A percentile compares a stretch with the other conserved stretches of the same genome.
Conservation (phyloP, 2,113 vertebrate genomes). For the Oryzias curvinotus region DNA sequence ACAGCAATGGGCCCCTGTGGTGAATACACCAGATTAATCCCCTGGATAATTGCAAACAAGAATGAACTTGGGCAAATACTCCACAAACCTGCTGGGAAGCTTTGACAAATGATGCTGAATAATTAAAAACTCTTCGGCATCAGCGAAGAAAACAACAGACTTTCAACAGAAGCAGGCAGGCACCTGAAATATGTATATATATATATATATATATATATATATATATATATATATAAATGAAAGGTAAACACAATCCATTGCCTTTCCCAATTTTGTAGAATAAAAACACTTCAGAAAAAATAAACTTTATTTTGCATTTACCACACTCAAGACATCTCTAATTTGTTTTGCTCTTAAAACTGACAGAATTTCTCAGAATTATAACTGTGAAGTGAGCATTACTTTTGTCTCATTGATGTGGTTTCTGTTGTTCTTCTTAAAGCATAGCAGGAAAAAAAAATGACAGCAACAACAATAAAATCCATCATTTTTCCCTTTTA, state of each 20-base stretch:
- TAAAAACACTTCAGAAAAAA: too few species aligned
- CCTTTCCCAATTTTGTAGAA: too few species aligned
- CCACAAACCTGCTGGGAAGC: constrained; percentile 63
- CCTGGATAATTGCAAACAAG: constrained; percentile 70
- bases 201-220: background rate
- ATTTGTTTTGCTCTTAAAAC: constrained; percentile 3
- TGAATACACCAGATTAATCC: constrained; percentile 72
- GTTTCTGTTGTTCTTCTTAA: constrained; percentile 21
- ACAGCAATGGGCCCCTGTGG: constrained; percentile 60
- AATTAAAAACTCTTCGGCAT: constrained; percentile 58
- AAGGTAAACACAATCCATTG: background rate
- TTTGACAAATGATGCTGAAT: constrained; percentile 62
- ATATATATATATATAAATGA: background rate
- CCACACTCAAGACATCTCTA: background rate
- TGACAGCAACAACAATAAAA: constrained; percentile 5
- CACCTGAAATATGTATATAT: background rate
- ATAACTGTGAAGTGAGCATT: constrained; percentile 4
- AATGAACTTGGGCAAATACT: constrained; percentile 72
- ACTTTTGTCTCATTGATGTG: constrained; percentile 12
- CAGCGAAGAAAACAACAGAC: constrained; percentile 12
- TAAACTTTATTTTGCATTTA: too few species aligned
- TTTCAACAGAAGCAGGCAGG: constrained; percentile 20
- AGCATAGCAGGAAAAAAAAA: constrained; percentile 21
- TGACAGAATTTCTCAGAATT: background rate
- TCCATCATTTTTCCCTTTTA: background rate